Base-by-base conservation (phyloP, 2,888 invertebrate species). In the Coecobrya sp. region DNA sequence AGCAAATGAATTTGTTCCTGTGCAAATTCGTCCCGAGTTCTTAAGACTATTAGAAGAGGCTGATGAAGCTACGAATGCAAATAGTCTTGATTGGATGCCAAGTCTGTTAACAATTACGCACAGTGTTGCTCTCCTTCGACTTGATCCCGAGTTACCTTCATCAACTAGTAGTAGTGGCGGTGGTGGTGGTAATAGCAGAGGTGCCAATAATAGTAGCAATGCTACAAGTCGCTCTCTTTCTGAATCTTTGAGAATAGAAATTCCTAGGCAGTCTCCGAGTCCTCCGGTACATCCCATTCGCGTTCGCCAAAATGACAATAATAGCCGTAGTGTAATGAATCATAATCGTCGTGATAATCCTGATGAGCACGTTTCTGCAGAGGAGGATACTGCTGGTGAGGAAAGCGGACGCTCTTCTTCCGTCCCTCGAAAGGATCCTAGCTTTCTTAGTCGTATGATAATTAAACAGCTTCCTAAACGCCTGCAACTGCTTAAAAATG, bases 381-480 rank as follows among this genome's bases (percentile, higher is more conserved):
- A 76, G 19, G 91, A 70, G 36, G 79, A 79, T 8, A 36, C 36
- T 27, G 52, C 36, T 27, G 68, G 55, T 5, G 86, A 70, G 52
- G 86, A 68, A 62, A 55, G 76, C 52, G 86, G 68, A 70, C 49
- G 52, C 45, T 27, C 30, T 27, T 52, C 92, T 5, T 8, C 62
- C 55, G 55, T n/a, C 55, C 55, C 81, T 36, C 22, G 86, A 25
- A 87, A 88, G 49, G 93, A 93, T 89, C 91, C 94, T 3, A 92
- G 91, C 84, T 89, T 68, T 45, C 85, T 94, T 0, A 93, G 94
- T 22, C 86, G 95, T 25, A 87, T 95, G 8, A 93, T 95, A 59
- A 94, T 95, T 42, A 94, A 95, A 65, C 95, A 95, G 73, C 93
- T 95, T 13, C 95, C 95, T 2, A 95, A 95, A 86, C 91, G 95